Evolutionary conservation across 2,888 invertebrate genomes (phyloP), one percentile per base, ranked within the genome.

Genomic region (Phengaris arion): DNA sequence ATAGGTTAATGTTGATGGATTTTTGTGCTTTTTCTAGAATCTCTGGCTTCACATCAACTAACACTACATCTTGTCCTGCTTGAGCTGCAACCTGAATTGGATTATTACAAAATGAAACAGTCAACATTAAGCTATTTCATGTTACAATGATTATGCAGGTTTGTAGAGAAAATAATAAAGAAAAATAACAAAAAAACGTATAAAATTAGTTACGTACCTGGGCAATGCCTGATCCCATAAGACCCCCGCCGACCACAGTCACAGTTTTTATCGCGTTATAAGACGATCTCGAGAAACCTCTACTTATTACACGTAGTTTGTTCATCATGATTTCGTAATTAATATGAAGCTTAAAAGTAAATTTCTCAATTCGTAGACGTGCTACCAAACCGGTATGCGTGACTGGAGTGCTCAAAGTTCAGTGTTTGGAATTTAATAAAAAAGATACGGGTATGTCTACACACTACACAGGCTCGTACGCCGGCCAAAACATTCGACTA

Each of bases 141-240:
- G 4, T 9, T 59, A 22, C 9, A 59, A 59, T 57, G 0, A 57
- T 59, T 59, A 9, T 57, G 57, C 57, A 9, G 57, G 15, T 57
- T 57, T 8, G 4, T 6, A 55, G 13, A 6, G 0, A 2, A 15
- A 15, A 2, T 57, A 1, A 9, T 8, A 57, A 8, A 57, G 57
- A 57, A 55, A 15, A 55, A 46, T 22, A 0, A 22, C 22, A 22
- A 22, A 22, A 22, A 22, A 22, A 22, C 22, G 22, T 22, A 22
- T 22, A 22, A 22, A 22, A 46, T 46, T 6, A 46, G 46, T 46
- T 54, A 74, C 83, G 82, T 92, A 97, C 97, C 95, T 98, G 98
- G 70, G 98, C 97, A 82, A 98, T 98, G 74, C 98, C 98, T 69
- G 97, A 96, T 5, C 98, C 98, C 98, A 98, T 98, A 8, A 97